Conservation (phyloP, 2,797 vertebrate species). For the Emys orbicularis region DNA sequence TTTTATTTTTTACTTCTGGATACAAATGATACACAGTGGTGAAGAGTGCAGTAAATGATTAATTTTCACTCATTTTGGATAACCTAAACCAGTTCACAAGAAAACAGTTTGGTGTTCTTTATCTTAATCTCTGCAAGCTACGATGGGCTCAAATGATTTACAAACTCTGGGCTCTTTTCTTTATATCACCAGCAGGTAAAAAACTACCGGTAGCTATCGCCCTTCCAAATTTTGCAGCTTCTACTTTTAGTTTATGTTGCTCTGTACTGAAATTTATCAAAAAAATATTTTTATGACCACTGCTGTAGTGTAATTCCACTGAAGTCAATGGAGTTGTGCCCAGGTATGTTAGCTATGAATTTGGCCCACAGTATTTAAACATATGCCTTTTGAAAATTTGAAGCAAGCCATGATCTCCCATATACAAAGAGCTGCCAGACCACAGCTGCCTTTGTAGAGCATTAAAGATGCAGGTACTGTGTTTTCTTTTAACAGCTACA, state of each 20-base stretch:
- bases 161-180: not conserved
- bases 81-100: constrained; percentile 24
- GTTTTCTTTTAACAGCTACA: not conserved
- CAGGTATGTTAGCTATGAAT: not conserved
- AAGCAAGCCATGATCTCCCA: not conserved
- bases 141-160: not conserved
- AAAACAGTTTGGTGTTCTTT: constrained; percentile 30
- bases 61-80: constrained; percentile 50
- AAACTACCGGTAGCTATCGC: not conserved
- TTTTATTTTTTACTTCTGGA: not conserved
- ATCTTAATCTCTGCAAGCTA: not conserved
- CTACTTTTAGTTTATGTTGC: not conserved
- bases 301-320: not conserved
- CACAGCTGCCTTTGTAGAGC: not conserved
- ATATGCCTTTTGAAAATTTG: not conserved
- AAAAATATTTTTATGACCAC: not conserved
- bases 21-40: constrained; percentile 14
- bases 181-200: not conserved
- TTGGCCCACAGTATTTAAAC: not conserved
- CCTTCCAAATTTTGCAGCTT: not conserved
- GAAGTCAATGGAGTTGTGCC: not conserved
- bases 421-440: not conserved
- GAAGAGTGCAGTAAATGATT: constrained; percentile 20
- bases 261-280: not conserved
- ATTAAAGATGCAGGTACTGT: not conserved